A percentile compares a stretch with the other conserved stretches of the same genome.
Conservation (phyloP, 2,797 vertebrate genomes). For the Crax fasciolata region DNA sequence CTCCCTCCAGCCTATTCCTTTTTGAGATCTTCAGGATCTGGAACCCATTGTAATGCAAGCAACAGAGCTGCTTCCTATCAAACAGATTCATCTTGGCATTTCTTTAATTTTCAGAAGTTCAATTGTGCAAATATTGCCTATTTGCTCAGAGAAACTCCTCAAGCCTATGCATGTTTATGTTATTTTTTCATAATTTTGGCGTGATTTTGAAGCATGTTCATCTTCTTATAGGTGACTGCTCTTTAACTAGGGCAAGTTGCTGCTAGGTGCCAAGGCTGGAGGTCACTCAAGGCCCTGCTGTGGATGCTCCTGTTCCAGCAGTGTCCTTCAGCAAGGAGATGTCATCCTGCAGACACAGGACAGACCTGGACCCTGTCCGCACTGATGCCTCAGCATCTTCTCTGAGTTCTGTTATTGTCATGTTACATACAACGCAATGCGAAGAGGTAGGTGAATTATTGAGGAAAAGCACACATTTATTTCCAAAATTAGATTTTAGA, state of each 20-base stretch:
- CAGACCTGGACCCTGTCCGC: neutral
- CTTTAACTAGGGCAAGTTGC: neutral
- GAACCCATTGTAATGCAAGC: neutral
- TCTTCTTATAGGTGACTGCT: neutral
- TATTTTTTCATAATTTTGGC: neutral
- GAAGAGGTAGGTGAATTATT: neutral
- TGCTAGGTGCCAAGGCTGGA: neutral
- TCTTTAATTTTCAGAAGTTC: neutral
- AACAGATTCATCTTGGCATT: neutral
- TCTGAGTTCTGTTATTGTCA: neutral
- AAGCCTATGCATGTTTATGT: neutral
- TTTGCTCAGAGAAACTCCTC: neutral
- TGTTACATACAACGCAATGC: accelerated
- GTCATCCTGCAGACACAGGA: neutral
- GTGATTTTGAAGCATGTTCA: neutral
- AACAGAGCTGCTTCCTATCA: neutral
- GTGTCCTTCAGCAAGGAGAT: neutral
- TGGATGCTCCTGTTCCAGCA: accelerated
- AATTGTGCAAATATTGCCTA: neutral
- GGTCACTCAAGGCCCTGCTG: neutral
- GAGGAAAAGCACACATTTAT: neutral
- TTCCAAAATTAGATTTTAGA: neutral
- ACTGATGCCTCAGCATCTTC: neutral
- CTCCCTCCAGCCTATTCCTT: neutral
- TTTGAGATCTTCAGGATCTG: neutral